Conservation (phyloP, 2,888 invertebrate genomes). For the Platerodrilus igneus region DNA sequence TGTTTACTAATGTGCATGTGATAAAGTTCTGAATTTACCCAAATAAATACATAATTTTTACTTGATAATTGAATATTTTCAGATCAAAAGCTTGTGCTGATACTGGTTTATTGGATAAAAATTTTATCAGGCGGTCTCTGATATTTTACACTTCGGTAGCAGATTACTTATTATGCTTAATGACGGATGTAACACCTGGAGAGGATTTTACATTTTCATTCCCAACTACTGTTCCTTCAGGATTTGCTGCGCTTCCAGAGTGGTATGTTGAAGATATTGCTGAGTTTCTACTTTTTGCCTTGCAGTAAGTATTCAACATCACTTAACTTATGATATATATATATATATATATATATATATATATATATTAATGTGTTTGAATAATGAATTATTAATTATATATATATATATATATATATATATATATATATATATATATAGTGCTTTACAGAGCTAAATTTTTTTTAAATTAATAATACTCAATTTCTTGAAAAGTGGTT, state of each 20-base stretch:
- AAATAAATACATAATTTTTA: no score
- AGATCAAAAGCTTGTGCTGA: slow-evolving; percentile 91
- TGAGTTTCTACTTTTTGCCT: slow-evolving; percentile 87
- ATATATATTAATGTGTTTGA: no score
- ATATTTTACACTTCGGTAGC: slow-evolving; percentile 86
- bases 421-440: no score
- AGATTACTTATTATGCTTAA: slow-evolving; percentile 66
- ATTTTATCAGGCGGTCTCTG: slow-evolving; percentile 74
- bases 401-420: no score
- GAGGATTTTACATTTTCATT: slow-evolving; percentile 54
- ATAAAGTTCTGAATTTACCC: no score
- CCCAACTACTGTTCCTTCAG: slow-evolving; percentile 60
- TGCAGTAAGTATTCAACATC: slow-evolving; percentile 68
- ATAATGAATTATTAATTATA: no score
- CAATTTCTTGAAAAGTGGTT: no score
- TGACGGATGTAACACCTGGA: slow-evolving; percentile 54
- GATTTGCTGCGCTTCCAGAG: slow-evolving; percentile 90
- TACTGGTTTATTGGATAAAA: slow-evolving; percentile 80
- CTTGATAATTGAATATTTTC: slow-evolving; percentile 40
- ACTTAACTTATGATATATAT: no score
- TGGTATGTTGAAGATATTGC: slow-evolving; percentile 98
- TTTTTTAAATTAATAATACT: no score
- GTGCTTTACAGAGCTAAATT: no score
- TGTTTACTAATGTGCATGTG: no score
- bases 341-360: no score